A percentile compares a stretch with the other conserved stretches of the same genome.
These are phyloP conservation scores for Eristalinus sepulchralis DNA, from an alignment of 2,888 invertebrate species.

Conservation along the genomic window DNA sequence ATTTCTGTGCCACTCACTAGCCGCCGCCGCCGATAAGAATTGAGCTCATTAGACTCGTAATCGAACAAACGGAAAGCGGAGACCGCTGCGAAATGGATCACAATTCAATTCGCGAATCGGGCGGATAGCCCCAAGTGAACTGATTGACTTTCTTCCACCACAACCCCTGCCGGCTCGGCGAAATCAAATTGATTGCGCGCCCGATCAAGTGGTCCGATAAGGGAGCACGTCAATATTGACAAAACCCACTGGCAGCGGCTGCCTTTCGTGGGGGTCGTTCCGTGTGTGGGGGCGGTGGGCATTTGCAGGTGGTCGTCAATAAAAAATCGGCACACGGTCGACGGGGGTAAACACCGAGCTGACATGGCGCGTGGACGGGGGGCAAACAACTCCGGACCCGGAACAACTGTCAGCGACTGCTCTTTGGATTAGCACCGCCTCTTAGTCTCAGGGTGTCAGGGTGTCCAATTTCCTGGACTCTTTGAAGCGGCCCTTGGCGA, in stretches of 20 bases:
- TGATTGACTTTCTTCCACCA: background rate
- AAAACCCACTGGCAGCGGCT: background rate
- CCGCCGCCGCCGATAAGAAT: constrained; percentile 27
- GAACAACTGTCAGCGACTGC: background rate
- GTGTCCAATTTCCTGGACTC: constrained; percentile 57
- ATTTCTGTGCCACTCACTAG: constrained; percentile 32
- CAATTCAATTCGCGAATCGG: constrained; percentile 1
- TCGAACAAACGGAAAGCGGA: constrained; percentile 12
- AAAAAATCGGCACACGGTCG: background rate
- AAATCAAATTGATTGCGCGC: constrained; percentile 30
- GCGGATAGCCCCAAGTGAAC: background rate
- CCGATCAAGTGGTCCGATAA: constrained; percentile 47
- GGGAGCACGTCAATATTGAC: constrained; percentile 33
- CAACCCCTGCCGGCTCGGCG: background rate
- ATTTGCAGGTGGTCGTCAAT: background rate
- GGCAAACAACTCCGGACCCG: background rate
- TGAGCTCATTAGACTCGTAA: constrained; percentile 35
- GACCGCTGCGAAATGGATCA: constrained; percentile 2
- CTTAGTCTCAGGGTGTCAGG: constrained; percentile 1
- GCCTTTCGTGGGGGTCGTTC: constrained; percentile 21
- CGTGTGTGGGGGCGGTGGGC: background rate
- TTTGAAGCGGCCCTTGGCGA: constrained; percentile 34
- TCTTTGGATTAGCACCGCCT: constrained; percentile 14
- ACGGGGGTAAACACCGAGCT: background rate
- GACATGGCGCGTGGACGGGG: background rate